Conservation (phyloP, 2,888 invertebrate genomes). For the Nemurella pictetii region DNA sequence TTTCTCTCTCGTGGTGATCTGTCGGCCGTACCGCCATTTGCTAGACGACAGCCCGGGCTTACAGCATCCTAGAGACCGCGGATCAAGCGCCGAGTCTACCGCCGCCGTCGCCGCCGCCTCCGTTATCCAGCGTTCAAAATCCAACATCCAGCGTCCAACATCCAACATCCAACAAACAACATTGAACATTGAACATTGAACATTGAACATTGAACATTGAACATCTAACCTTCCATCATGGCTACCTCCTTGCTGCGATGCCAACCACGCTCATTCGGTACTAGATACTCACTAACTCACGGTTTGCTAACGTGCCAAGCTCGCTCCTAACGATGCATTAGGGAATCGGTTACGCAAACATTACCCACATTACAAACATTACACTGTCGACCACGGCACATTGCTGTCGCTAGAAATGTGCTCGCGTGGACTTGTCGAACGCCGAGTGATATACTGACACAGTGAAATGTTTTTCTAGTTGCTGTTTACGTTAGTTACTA, state of each 20-base stretch:
- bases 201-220: too few species aligned
- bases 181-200: too few species aligned
- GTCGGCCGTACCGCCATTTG: background rate
- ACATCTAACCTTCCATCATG: background rate
- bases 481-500: background rate
- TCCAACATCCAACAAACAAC: too few species aligned
- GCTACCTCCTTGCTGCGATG: background rate
- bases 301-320: background rate
- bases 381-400: too few species aligned
- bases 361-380: background rate
- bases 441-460: background rate
- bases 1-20: constrained; percentile 8
- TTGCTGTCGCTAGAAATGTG: background rate
- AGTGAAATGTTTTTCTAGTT: background rate
- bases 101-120: background rate
- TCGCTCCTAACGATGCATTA: background rate
- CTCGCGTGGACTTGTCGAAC: background rate
- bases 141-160: too few species aligned
- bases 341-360: background rate
- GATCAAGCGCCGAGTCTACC: too few species aligned
- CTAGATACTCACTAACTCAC: background rate
- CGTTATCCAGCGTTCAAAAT: too few species aligned
- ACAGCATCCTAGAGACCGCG: too few species aligned
- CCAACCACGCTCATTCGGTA: background rate
- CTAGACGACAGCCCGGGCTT: too few species aligned